Percentiles rank a stretch among this genome's conserved stretches.
Conservation (phyloP, 2,113 vertebrate species). For the Cricetomys ansorgei region DNA sequence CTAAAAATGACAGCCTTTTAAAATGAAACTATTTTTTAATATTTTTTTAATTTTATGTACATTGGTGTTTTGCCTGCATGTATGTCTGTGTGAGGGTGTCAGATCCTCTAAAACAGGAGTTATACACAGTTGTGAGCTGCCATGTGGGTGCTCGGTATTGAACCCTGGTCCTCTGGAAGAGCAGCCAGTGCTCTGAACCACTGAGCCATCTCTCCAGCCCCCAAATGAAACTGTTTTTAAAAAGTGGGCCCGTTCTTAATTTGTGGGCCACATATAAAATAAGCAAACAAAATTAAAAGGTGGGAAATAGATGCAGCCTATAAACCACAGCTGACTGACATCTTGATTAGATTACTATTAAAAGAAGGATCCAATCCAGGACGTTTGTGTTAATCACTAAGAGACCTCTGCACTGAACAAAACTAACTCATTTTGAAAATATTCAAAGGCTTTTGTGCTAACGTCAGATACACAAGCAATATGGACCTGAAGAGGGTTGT, state of each 20-base stretch:
- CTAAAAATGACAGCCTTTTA: slow-evolving; percentile 19
- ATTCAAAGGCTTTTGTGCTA: background rate
- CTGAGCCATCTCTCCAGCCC: too few species aligned
- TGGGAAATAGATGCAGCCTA: background rate
- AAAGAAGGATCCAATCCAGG: background rate
- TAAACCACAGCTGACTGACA: background rate
- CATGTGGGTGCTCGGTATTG: too few species aligned
- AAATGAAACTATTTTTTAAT: background rate
- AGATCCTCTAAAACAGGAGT: too few species aligned
- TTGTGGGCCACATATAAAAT: background rate
- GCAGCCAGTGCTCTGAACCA: too few species aligned
- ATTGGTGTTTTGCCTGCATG: too few species aligned
- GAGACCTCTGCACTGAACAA: background rate
- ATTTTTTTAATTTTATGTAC: background rate
- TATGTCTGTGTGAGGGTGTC: too few species aligned
- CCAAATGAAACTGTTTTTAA: background rate
- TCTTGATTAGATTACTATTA: background rate
- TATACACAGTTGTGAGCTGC: too few species aligned
- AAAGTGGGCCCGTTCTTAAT: background rate
- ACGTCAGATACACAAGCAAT: background rate
- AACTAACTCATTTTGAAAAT: background rate
- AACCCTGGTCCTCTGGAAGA: too few species aligned
- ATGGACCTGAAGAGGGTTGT: background rate
- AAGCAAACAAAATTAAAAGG: background rate
- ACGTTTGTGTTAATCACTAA: background rate